A percentile compares a stretch with the other conserved stretches of the same genome.
phyloP scores from a whole-genome alignment of 2,888 invertebrate species.

The Eumacrocentrus americanus region DNA sequence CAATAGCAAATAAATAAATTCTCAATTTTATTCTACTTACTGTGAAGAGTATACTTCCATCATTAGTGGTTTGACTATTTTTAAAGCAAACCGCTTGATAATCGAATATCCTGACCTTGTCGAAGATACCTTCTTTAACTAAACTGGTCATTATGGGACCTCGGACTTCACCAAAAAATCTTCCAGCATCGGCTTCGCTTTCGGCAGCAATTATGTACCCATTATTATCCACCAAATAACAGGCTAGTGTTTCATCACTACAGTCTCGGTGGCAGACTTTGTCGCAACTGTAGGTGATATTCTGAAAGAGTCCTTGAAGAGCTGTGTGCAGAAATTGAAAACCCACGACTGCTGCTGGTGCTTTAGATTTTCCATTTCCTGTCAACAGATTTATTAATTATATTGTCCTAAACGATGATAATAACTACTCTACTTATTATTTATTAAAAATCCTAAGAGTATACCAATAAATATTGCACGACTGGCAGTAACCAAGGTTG shows the following conservation, averaged over 20 bases:
- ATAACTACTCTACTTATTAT: too few relatives aligned
- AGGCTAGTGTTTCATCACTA: constrained; percentile 73
- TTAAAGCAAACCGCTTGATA: constrained; percentile 90
- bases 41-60: constrained; percentile 68
- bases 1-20: neutral
- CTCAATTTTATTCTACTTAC: constrained; percentile 61
- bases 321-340: constrained; percentile 83
- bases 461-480: constrained; percentile 74
- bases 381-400: constrained; percentile 5
- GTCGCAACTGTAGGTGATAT: constrained; percentile 72
- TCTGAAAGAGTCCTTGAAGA: constrained; percentile 77
- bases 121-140: constrained; percentile 77
- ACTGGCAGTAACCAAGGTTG: constrained; percentile 82
- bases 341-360: constrained; percentile 67
- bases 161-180: constrained; percentile 85
- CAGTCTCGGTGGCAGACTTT: constrained; percentile 64
- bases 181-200: constrained; percentile 75
- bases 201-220: constrained; percentile 79
- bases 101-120: constrained; percentile 77
- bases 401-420: neutral
- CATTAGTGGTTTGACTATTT: constrained; percentile 68
- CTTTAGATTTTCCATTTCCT: constrained; percentile 54
- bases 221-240: constrained; percentile 87
- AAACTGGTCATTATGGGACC: constrained; percentile 78
- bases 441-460: too few relatives aligned